Base-by-base conservation (phyloP, 2,888 invertebrate species). In the Ophion ventricosus region DNA sequence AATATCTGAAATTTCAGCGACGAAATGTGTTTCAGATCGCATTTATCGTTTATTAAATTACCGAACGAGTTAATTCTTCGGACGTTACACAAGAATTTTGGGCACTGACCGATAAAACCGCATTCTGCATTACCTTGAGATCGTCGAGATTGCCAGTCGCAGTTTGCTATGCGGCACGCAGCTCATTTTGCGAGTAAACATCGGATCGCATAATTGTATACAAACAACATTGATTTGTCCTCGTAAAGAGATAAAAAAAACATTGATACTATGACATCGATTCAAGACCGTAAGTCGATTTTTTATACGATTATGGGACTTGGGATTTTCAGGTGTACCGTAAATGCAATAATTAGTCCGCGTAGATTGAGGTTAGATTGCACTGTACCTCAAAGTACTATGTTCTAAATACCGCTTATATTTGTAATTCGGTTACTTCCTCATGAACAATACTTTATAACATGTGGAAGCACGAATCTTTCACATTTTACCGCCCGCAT, bases 271-370 rank as follows among this genome's bases (percentile, higher is more conserved):
- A 90, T 90, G 90, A 72, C 90, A 20, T 89, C 90, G 1, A 82
- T 89, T 25, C 90, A 90, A 78, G 90, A 90, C 20, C 86, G 90
- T 90, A 88, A 90, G 90, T 88, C 67, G 66, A 49, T 74, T 69
- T 8, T 57, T 76, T 26, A 20, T 78, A 26, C 59, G 56, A 74
- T 57, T 67, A 14, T 40, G 2, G 20, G 66, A 25, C 25, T 23
- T 35, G 43, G 29, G 17, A 66, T 25, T 66, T 61, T 23, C 14
- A 4, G 14, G 70, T 75, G n/a, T 20, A 26, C 40, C 61, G 25
- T 57, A 59, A 14, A 76, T 73, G 20, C 14, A 49, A 77, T 40
- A 25, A 63, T 25, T 43, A 25, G 29, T 56, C 40, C 40, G 35
- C 11, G 5, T 2, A 35, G 14, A 40, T 64, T 35, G 63, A 85